Percentiles rank a stretch among this genome's conserved stretches.
These are phyloP conservation scores for Mythimna loreyi DNA, from an alignment of 2,888 invertebrate species.

Conservation along the genomic window DNA sequence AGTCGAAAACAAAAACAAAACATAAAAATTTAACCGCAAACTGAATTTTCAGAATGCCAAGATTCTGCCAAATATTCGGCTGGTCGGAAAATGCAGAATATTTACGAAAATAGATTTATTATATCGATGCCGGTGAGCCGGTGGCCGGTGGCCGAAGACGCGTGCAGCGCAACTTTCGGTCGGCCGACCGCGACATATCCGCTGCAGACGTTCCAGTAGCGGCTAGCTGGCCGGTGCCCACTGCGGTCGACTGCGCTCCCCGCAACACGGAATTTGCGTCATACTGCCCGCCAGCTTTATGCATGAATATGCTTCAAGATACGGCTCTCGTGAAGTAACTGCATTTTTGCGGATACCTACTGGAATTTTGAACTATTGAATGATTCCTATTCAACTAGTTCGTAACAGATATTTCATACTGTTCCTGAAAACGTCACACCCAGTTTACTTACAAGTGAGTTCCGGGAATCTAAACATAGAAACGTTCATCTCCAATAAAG, in stretches of 20 bases:
- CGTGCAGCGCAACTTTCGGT: slow-evolving; percentile 65
- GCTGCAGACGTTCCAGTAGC: slow-evolving; percentile 59
- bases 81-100: slow-evolving; percentile 55
- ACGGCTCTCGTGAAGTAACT: slow-evolving; percentile 37
- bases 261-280: slow-evolving; percentile 60
- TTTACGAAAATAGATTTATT: slow-evolving; percentile 64
- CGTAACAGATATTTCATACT: slow-evolving; percentile 6
- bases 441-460: background rate
- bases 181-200: slow-evolving; percentile 64
- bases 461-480: background rate
- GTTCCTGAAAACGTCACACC: background rate
- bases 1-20: slow-evolving; percentile 51
- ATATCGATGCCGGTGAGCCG: slow-evolving; percentile 56
- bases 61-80: slow-evolving; percentile 67
- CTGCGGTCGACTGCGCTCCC: slow-evolving; percentile 60
- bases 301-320: slow-evolving; percentile 54
- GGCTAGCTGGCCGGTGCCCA: slow-evolving; percentile 21
- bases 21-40: slow-evolving; percentile 45
- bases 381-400: slow-evolving; percentile 3
- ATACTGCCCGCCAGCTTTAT: slow-evolving; percentile 54
- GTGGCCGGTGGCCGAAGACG: slow-evolving; percentile 66
- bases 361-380: slow-evolving; percentile 34
- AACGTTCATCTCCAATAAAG: background rate
- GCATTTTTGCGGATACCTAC: slow-evolving; percentile 50
- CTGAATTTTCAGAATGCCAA: slow-evolving; percentile 61